Evolutionary conservation across 2,113 vertebrate species (phyloP).

Genomic region (Anguilla japonica): DNA sequence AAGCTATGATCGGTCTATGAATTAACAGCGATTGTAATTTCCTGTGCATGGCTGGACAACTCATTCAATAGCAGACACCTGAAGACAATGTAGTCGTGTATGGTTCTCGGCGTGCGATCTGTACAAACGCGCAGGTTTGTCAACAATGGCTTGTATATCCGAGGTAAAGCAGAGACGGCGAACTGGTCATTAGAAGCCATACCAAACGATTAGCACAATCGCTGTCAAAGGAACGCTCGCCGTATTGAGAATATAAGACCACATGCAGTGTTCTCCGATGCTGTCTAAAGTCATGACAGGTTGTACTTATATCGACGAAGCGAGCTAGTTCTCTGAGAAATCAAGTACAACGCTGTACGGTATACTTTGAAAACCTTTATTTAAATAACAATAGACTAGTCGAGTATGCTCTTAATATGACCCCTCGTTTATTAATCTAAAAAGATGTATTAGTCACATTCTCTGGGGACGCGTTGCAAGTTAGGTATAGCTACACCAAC

Average conservation of each 20-base stretch:
- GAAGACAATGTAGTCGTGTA: not conserved
- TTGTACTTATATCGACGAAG: not conserved
- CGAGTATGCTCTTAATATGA: not conserved
- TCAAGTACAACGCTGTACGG: not conserved
- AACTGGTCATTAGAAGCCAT: not conserved
- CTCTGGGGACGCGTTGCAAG: not conserved
- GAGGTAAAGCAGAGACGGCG: not conserved
- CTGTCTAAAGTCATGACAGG: not conserved
- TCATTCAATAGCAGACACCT: not conserved
- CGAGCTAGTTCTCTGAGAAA: not conserved
- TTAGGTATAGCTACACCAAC: not conserved
- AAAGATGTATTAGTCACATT: not conserved
- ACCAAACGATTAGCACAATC: not conserved
- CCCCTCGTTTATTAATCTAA: not conserved
- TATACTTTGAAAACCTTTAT: not conserved
- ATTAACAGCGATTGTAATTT: not conserved
- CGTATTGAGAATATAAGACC: not conserved
- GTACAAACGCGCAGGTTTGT: not conserved
- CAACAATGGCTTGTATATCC: not conserved
- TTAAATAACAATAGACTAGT: not conserved
- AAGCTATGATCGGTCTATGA: not conserved
- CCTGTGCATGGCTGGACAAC: conserved; percentile 2
- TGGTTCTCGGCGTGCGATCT: not conserved
- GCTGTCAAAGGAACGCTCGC: not conserved
- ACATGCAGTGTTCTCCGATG: not conserved